Base-by-base conservation (phyloP, 2,888 invertebrate species). In the Drosophila yooni region DNA sequence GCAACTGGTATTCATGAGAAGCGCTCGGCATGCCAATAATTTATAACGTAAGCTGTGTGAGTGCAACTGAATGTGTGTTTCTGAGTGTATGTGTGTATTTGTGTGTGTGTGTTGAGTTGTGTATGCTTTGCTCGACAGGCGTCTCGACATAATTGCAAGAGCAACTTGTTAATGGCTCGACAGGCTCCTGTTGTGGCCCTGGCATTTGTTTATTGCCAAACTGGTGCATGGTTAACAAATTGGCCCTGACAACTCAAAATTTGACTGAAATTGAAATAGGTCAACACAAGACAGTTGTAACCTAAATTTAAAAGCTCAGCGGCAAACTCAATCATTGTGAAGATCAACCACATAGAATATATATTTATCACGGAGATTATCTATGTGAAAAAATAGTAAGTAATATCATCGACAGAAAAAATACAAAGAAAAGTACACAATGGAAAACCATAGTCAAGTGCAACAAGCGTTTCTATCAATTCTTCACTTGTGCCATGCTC, bases 401-500 rank as follows among this genome's bases (percentile, higher is more conserved):
- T 18, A 38, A 38, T 38, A 3, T 38, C 10, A 3, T 40, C n/a
- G 2, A 6, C 21, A 21, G 29, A 38, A 27, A 15, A 34, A n/a
- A 27, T 10, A 33, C 3, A 40, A 54, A 31, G 33, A 51, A 21
- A 46, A 27, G 31, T 56, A 46, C 29, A 57, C 31, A 63, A 51
- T 36, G 21, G 48, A 27, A 29, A 56, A 15, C 21, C 27, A 31
- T 34, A 56, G 68, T 69, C 65, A 74, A 63, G 64, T 77, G 87
- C 83, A 88, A 83, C 86, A 88, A 88, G 89, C 86, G 74, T 81
- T 70, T 74, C 77, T 64, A 82, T 81, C 79, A 82, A 74, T 78
- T 81, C 64, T 53, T 15, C 77, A 76, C 54, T 51, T 65, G 43
- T 62, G 40, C 50, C 61, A 46, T 57, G 57, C 51, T 46, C 51